Evolutionary conservation across 53 echinoderm and acorn worm genomes (phyloP), one percentile per base, ranked within the genome.

Genomic region (Henricia sp.): DNA sequence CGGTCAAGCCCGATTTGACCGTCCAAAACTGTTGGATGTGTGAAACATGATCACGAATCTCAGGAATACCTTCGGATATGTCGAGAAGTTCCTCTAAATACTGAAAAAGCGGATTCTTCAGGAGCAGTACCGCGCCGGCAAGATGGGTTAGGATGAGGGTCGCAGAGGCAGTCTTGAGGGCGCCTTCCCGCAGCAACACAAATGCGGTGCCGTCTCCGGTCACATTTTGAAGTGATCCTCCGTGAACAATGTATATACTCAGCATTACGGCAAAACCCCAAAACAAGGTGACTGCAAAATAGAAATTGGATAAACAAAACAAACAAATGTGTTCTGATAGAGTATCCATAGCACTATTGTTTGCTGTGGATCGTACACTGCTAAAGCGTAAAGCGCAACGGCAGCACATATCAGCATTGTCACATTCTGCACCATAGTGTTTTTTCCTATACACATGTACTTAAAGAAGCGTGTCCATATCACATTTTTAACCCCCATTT

Each of bases 21-120:
- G n/a, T n/a, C n/a, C n/a, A n/a, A n/a, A n/a, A n/a, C n/a, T n/a
- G n/a, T n/a, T n/a, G n/a, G n/a, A n/a, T n/a, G n/a, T n/a, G n/a
- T n/a, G n/a, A n/a, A n/a, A n/a, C n/a, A n/a, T n/a, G n/a, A n/a
- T n/a, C n/a, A n/a, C n/a, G n/a, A n/a, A n/a, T n/a, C n/a, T n/a
- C n/a, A n/a, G n/a, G n/a, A n/a, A n/a, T 70, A 89, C 84, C 70
- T 4, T 55, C 41, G 28, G 85, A 70, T 57, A 89, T 74, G 37
- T 84, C 59, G 10, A 89, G 72, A 30, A 39, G 44, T 30, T 89
- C 83, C 44, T 89, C 89, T n/a, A 89, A 41, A 10, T 84, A 84
- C 48, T 89, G 89, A 33, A 84, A 84, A 12, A 89, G 52, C 11
- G 89, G 89, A 43, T 89, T 89, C 39, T 89, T 89, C 3, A 43